phyloP scores from a whole-genome alignment of 1,140 invertebrate genomes.

The Drosophila sp. region DNA sequence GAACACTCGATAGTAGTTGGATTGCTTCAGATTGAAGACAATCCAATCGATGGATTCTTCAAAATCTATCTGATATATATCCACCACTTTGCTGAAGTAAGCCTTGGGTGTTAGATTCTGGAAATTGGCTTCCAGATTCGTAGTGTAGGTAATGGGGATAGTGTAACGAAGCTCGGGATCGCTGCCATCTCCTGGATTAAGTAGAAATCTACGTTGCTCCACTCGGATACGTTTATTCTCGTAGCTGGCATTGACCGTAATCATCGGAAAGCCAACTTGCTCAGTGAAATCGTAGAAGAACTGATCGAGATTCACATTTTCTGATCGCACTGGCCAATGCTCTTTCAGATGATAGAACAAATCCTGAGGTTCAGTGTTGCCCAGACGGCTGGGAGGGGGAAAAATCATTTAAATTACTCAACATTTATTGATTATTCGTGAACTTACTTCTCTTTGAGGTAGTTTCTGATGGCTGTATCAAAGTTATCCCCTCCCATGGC shows the following conservation, averaged over 20 bases:
- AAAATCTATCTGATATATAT: conserved; percentile 50
- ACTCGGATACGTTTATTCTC: conserved; percentile 30
- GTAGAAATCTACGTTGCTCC: conserved; percentile 84
- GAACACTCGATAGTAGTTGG: conserved; percentile 87
- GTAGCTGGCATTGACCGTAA: conserved; percentile 84
- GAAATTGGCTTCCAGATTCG: conserved; percentile 84
- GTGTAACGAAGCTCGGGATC: conserved; percentile 84
- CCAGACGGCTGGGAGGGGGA: conserved; percentile 31
- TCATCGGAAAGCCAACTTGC: conserved; percentile 94
- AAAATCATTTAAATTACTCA: neutral
- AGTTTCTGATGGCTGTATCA: conserved; percentile 85
- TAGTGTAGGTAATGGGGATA: conserved; percentile 86
- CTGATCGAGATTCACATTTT: conserved; percentile 40
- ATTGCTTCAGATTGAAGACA: conserved; percentile 83
- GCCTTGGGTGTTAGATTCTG: conserved; percentile 83
- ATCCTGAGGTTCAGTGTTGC: conserved; percentile 44
- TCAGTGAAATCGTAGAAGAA: conserved; percentile 90
- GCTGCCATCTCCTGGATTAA: conserved; percentile 74
- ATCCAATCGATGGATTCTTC: conserved; percentile 77
- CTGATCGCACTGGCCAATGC: conserved; percentile 39
- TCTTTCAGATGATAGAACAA: conserved; percentile 48
- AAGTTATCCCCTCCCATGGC: conserved; percentile 87
- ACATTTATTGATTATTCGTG: neutral
- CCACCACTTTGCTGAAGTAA: conserved; percentile 82
- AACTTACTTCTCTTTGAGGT: conserved; percentile 84